A percentile compares a stretch with the other conserved stretches of the same genome.
Evolutionary conservation across 2,888 invertebrate species (phyloP).

Genomic region (Flexamia atlantica): DNA sequence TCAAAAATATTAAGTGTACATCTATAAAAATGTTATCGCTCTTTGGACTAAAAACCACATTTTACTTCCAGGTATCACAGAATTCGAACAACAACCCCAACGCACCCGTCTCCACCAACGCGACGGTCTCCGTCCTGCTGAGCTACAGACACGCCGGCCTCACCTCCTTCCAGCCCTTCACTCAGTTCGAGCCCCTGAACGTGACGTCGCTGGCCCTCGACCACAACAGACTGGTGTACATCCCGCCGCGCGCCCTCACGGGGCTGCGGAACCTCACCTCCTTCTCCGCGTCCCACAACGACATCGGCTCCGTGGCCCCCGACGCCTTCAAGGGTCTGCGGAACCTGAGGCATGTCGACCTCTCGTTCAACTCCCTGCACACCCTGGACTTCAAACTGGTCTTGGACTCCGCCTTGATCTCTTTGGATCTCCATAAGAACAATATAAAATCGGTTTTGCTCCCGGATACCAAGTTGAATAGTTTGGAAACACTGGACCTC

Average conservation of each 20-base stretch:
- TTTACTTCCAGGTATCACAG: slow-evolving; percentile 15
- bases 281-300: slow-evolving; percentile 51
- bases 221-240: slow-evolving; percentile 45
- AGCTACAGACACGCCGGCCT: slow-evolving; percentile 47
- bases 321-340: slow-evolving; percentile 58
- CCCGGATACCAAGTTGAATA: slow-evolving; percentile 1
- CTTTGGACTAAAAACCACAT: too few species aligned
- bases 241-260: slow-evolving; percentile 46
- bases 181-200: slow-evolving; percentile 48
- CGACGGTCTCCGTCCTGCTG: slow-evolving; percentile 13
- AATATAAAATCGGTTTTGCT: slow-evolving; percentile 17
- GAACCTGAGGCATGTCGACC: slow-evolving; percentile 50
- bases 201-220: slow-evolving; percentile 60
- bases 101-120: slow-evolving; percentile 25
- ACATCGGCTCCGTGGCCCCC: slow-evolving; percentile 40
- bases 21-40: slow-evolving; percentile 15
- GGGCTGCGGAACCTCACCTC: slow-evolving; percentile 27
- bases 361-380: slow-evolving; percentile 59
- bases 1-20: too few species aligned
- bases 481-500: slow-evolving; percentile 53
- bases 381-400: slow-evolving; percentile 50
- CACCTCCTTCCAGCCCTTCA: slow-evolving; percentile 52
- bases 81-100: slow-evolving; percentile 19
- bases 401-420: slow-evolving; percentile 20
- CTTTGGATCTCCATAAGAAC: slow-evolving; percentile 41